A percentile compares a stretch with the other conserved stretches of the same genome.
These are phyloP conservation scores for Xanthostigma xanthostigma DNA, from an alignment of 2,888 invertebrate species.

Conservation along the genomic window DNA sequence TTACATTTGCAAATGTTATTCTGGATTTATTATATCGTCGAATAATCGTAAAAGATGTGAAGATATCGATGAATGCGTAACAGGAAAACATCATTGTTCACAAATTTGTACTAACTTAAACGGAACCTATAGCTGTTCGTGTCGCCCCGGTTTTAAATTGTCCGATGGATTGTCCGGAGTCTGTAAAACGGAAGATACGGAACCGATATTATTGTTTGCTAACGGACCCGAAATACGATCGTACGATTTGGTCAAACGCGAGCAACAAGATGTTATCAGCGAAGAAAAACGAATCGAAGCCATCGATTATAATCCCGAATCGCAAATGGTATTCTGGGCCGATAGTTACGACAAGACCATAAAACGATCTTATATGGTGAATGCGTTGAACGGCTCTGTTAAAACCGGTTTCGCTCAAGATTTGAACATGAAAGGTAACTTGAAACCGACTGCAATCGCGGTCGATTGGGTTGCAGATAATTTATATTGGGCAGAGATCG, in stretches of 20 bases:
- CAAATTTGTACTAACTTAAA: conserved; percentile 87
- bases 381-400: conserved; percentile 59
- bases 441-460: conserved; percentile 77
- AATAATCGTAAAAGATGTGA: conserved; percentile 70
- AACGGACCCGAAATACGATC: conserved; percentile 80
- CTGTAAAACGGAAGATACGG: conserved; percentile 54
- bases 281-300: conserved; percentile 83
- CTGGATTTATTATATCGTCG: conserved; percentile 68
- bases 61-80: conserved; percentile 81
- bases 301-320: conserved; percentile 73
- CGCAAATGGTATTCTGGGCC: conserved; percentile 88
- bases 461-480: conserved; percentile 91
- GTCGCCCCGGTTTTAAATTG: conserved; percentile 65
- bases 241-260: conserved; percentile 43
- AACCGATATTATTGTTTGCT: conserved; percentile 56
- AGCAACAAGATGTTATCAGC: conserved; percentile 61
- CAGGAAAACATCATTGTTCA: conserved; percentile 76
- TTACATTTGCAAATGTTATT: conserved; percentile 81
- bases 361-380: conserved; percentile 80
- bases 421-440: conserved; percentile 66
- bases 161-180: conserved; percentile 68
- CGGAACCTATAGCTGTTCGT: conserved; percentile 77
- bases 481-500: conserved; percentile 85
- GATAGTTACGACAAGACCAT: conserved; percentile 84
- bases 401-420: conserved; percentile 78